Evolutionary conservation across 1,140 invertebrate genomes (phyloP).

Genomic region (Drosophila gunungcola): DNA sequence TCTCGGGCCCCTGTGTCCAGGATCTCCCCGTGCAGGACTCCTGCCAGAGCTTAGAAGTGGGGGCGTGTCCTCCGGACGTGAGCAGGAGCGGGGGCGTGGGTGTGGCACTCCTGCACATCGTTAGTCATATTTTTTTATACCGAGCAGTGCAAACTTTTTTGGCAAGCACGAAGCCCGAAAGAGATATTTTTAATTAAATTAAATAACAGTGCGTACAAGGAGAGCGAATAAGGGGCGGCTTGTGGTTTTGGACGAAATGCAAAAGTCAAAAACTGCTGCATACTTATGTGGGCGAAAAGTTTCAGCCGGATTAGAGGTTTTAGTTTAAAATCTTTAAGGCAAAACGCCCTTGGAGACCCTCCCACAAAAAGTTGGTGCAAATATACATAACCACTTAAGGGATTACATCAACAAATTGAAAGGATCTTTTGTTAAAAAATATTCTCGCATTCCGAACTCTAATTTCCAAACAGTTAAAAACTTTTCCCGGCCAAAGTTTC

Average conservation of each 20-base stretch:
- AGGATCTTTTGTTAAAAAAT: constrained; percentile 9
- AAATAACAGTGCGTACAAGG: constrained; percentile 61
- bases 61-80: constrained; percentile 34
- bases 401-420: constrained; percentile 44
- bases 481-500: constrained; percentile 21
- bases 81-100: not conserved
- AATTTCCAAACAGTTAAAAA: constrained; percentile 46
- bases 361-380: constrained; percentile 26
- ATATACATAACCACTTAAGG: not conserved
- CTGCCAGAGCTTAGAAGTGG: constrained; percentile 48
- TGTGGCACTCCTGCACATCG: constrained; percentile 56
- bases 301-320: constrained; percentile 30
- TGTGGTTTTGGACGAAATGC: constrained; percentile 24
- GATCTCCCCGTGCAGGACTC: constrained; percentile 1
- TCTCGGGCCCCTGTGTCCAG: constrained; percentile 1
- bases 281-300: constrained; percentile 60
- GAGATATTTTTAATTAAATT: constrained; percentile 77
- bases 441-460: constrained; percentile 13
- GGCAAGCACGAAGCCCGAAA: constrained; percentile 53
- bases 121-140: constrained; percentile 70
- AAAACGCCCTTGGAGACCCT: not conserved
- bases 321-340: constrained; percentile 38
- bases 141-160: constrained; percentile 44
- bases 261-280: constrained; percentile 65
- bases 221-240: not conserved